A percentile compares a stretch with the other conserved stretches of the same genome.
Evolutionary conservation across 2,888 invertebrate species (phyloP).

Genomic region (Campoplex capitator): DNA sequence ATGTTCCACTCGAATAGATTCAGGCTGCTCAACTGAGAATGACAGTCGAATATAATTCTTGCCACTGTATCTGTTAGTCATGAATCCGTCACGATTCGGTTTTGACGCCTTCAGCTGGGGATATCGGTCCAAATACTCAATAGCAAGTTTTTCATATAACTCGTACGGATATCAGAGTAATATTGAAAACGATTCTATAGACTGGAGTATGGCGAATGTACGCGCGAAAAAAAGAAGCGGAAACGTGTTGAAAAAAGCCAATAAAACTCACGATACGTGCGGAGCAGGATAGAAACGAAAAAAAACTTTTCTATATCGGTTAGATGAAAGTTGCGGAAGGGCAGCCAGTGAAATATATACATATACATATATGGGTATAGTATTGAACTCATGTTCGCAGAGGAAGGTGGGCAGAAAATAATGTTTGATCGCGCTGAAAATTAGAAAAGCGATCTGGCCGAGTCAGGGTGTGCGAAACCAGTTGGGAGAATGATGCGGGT

Average conservation of each 20-base stretch:
- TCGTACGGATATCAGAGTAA: background rate
- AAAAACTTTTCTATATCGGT: slow-evolving; percentile 79
- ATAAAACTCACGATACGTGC: slow-evolving; percentile 49
- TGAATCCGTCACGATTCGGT: slow-evolving; percentile 51
- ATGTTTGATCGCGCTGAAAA: slow-evolving; percentile 82
- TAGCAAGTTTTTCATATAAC: background rate
- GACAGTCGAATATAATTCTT: slow-evolving; percentile 4
- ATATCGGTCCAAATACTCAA: slow-evolving; percentile 7
- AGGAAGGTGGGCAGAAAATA: slow-evolving; percentile 75
- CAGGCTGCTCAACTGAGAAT: background rate
- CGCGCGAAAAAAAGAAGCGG: slow-evolving; percentile 39
- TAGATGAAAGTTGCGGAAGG: slow-evolving; percentile 76
- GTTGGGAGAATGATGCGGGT: slow-evolving; percentile 52
- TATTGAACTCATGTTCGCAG: slow-evolving; percentile 37
- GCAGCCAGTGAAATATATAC: slow-evolving; percentile 58
- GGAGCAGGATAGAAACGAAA: slow-evolving; percentile 69
- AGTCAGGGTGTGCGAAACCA: slow-evolving; percentile 52
- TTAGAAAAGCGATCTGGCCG: slow-evolving; percentile 78
- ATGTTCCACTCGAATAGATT: too few species aligned
- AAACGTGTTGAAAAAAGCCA: slow-evolving; percentile 27
- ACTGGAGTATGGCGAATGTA: slow-evolving; percentile 8
- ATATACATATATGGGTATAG: slow-evolving; percentile 20
- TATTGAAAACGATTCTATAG: slow-evolving; percentile 36
- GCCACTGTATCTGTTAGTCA: slow-evolving; percentile 19
- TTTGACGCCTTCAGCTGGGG: slow-evolving; percentile 9